Evolutionary conservation across 2,797 vertebrate genomes (phyloP), one percentile per base, ranked within the genome.

Genomic region (Sphenodon punctatus): DNA sequence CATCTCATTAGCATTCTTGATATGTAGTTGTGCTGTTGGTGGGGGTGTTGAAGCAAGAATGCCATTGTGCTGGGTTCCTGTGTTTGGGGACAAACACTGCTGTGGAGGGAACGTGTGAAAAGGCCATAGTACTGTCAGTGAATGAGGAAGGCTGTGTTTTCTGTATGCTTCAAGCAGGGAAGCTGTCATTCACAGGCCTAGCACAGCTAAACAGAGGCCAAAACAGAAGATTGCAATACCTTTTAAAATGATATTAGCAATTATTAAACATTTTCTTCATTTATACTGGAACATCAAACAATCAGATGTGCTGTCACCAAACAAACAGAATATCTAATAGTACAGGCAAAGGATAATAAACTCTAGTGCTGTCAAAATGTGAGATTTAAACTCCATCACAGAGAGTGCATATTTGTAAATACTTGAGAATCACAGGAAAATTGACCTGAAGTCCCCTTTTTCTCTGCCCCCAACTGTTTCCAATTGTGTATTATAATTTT

Each of bases 41-140:
- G 94, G 95, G 95, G 95, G 94, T 95, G 96, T 94, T 91, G 92
- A 78, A 93, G 94, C 65, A 95, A 95, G 96, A 97, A 97, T 96
- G 95, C 93, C 93, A 96, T 97, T 97, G 96, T 97, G 95, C 94
- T 51, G 86, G 87, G 86, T 91, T 88, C 95, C 95, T 96, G 95
- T 97, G 96, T 97, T 97, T 97, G 95, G 95, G 96, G 96, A 97
- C 96, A 97, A 97, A 97, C 96, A 97, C 96, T 95, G 95, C 95
- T 96, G 93, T 88, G 96, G 96, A 94, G 92, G 93, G 96, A 94
- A 95, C 95, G 96, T 96, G 96, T 97, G 96, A 97, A 97, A 97
- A 90, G 95, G 95, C 94, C 94, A 89, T 74, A 91, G 95, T 94
- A 83, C 94, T 94, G 95, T 88, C 95, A 93, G 93, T 96, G 95